Evolutionary conservation across 2,888 invertebrate genomes (phyloP).

Genomic region (Exephanes ischioxanthus): DNA sequence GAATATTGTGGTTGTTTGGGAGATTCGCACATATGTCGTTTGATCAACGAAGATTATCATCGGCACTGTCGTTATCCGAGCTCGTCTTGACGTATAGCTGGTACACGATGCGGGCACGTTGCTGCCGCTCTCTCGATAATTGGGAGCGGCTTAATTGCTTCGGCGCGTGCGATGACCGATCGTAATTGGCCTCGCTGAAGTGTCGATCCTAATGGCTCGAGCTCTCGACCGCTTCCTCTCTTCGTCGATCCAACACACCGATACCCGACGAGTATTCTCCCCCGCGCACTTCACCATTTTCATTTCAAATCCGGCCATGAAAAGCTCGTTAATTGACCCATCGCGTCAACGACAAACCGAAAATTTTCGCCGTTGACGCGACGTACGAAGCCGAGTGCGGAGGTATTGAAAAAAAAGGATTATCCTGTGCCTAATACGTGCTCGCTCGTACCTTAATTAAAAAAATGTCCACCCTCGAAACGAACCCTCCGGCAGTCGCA

Average conservation of each 20-base stretch:
- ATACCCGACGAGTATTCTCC: neutral
- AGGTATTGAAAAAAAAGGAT: conserved; percentile 30
- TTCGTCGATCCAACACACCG: conserved; percentile 23
- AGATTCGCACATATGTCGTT: neutral
- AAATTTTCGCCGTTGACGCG: conserved; percentile 25
- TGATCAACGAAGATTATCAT: neutral
- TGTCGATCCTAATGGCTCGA: conserved; percentile 65
- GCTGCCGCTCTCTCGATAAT: conserved; percentile 75
- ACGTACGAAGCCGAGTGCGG: neutral
- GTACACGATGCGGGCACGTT: conserved; percentile 14
- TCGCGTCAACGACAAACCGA: conserved; percentile 35
- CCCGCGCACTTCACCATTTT: conserved; percentile 52
- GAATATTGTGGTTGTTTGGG: neutral
- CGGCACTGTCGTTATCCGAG: conserved; percentile 3
- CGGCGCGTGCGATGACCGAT: conserved; percentile 81
- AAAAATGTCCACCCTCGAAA: conserved; percentile 53
- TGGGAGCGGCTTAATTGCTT: conserved; percentile 83
- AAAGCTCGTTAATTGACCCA: conserved; percentile 57
- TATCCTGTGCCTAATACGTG: conserved; percentile 28
- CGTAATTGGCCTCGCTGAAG: conserved; percentile 80
- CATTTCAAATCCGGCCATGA: conserved; percentile 33
- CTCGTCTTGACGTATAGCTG: conserved; percentile 21
- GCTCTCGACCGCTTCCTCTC: conserved; percentile 12
- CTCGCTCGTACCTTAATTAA: conserved; percentile 57
- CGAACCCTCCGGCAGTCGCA: neutral